Evolutionary conservation across 2,797 vertebrate species (phyloP).

Genomic region (Chiloscyllium punctatum): DNA sequence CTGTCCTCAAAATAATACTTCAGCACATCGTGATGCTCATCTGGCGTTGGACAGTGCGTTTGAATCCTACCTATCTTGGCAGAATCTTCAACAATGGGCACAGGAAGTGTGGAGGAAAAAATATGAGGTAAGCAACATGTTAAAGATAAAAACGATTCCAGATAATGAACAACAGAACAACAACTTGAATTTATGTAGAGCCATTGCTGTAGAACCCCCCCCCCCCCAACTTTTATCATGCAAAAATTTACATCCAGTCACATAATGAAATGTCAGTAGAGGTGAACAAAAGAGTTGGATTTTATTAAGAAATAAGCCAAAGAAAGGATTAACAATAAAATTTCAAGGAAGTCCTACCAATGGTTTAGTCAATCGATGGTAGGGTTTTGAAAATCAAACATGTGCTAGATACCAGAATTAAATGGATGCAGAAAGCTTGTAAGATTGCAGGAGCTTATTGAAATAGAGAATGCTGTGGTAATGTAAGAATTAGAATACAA

Average conservation of each 20-base stretch:
- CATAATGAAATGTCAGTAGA: no score
- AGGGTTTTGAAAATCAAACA: background rate
- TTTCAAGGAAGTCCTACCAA: no score
- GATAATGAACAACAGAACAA: background rate
- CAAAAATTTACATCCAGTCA: background rate
- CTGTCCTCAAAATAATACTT: background rate
- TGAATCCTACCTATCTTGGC: conserved; percentile 45
- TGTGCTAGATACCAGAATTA: background rate
- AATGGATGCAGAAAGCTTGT: background rate
- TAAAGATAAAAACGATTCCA: background rate
- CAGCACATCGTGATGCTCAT: conserved; percentile 44
- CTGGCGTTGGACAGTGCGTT: conserved; percentile 36
- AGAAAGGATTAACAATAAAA: background rate
- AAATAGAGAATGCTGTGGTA: background rate
- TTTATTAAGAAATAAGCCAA: background rate
- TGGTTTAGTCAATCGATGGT: no score
- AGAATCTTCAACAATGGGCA: conserved; percentile 44
- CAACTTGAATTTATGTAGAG: background rate
- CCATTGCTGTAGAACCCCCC: background rate
- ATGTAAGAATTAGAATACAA: background rate
- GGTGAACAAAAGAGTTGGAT: background rate
- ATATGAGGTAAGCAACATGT: conserved; percentile 50
- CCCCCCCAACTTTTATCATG: no score
- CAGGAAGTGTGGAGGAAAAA: conserved; percentile 47
- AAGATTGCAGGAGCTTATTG: background rate